Evolutionary conservation across 1,140 invertebrate genomes (phyloP).

Genomic region (Trigoniulus corallinus): DNA sequence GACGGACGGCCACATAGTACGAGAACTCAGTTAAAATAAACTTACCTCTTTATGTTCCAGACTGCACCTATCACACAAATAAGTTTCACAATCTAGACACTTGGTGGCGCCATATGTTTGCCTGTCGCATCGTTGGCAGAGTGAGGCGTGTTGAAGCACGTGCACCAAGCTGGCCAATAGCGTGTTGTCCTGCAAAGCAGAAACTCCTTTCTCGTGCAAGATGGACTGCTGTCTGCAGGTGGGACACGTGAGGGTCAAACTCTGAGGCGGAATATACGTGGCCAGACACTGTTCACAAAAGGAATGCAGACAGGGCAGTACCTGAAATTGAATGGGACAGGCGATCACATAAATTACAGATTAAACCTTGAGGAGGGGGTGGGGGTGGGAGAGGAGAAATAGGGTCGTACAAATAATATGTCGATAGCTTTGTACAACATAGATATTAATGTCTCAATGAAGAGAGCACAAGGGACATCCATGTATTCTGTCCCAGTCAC

Average conservation of each 20-base stretch:
- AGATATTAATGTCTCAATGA: neutral
- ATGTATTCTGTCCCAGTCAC: neutral
- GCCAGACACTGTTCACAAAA: conserved; percentile 28
- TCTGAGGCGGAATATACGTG: conserved; percentile 26
- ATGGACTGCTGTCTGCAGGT: conserved; percentile 37
- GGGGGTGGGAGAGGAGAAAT: neutral
- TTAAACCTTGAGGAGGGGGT: neutral
- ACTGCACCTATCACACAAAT: conserved; percentile 22
- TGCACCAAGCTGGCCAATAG: conserved; percentile 31
- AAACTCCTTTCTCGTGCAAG: conserved; percentile 33
- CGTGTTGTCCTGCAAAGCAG: conserved; percentile 31
- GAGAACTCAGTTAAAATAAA: neutral
- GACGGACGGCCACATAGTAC: too few species aligned
- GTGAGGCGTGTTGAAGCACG: conserved; percentile 20
- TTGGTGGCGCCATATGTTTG: conserved; percentile 19
- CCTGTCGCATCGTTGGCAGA: conserved; percentile 19
- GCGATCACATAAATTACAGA: neutral
- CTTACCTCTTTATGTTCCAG: conserved; percentile 16
- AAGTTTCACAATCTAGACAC: conserved; percentile 24
- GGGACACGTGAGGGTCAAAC: conserved; percentile 35
- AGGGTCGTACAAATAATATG: too few species aligned
- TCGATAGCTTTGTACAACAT: neutral
- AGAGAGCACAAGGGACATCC: neutral
- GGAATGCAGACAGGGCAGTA: conserved; percentile 30
- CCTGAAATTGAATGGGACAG: conserved; percentile 17